Evolutionary conservation across 2,113 vertebrate genomes (phyloP).

Genomic region (Porphyrio hochstetteri): DNA sequence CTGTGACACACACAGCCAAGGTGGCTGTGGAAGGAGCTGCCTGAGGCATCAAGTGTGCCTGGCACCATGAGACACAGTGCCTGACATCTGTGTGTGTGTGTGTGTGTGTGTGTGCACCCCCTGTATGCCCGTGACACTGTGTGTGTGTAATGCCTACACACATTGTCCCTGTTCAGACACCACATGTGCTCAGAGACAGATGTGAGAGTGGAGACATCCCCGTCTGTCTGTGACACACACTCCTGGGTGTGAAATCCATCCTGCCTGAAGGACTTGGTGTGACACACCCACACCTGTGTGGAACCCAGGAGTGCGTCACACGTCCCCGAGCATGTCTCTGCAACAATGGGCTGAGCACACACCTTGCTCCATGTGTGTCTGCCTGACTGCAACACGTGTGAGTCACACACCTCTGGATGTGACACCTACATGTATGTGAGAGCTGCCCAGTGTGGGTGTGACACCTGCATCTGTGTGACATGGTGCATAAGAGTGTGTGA

Average conservation of each 20-base stretch:
- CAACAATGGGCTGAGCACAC: background rate
- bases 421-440: background rate
- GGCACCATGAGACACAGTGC: too few relatives aligned
- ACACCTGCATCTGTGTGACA: background rate
- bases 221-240: background rate
- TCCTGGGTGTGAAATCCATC: background rate
- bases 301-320: background rate
- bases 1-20: too few relatives aligned
- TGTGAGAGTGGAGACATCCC: too few relatives aligned
- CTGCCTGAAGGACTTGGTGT: background rate
- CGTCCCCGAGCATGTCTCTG: rapidly evolving
- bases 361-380: rapidly evolving
- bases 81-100: too few relatives aligned
- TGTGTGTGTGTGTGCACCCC: too few relatives aligned
- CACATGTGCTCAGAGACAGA: too few relatives aligned
- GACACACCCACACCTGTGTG: rapidly evolving
- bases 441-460: background rate
- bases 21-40: too few relatives aligned
- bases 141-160: too few relatives aligned
- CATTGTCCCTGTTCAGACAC: too few relatives aligned
- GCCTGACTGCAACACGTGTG: background rate
- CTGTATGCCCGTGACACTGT: background rate
- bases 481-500: rapidly evolving
- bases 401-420: background rate
- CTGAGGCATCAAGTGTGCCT: too few relatives aligned